Evolutionary conservation across 2,888 invertebrate species (phyloP).

Genomic region (Xylota segnis): DNA sequence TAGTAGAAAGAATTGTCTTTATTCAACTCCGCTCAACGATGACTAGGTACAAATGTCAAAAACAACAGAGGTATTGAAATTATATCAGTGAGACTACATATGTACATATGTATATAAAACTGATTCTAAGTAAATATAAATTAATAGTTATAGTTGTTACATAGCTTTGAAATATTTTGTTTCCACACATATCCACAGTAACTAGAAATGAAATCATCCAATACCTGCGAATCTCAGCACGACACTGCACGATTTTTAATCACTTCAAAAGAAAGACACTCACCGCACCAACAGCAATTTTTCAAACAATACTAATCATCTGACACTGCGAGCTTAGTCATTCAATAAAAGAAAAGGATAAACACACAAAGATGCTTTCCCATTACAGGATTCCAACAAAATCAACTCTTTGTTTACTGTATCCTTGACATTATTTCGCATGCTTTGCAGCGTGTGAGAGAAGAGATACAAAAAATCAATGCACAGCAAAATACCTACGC

Average conservation of each 20-base stretch:
- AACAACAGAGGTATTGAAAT: too few relatives aligned
- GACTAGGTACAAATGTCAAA: too few relatives aligned
- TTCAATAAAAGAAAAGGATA: constrained; percentile 34
- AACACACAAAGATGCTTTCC: constrained; percentile 28
- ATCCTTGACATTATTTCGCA: constrained; percentile 64
- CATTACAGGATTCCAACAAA: constrained; percentile 52
- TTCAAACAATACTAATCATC: constrained; percentile 1
- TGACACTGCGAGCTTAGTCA: background rate
- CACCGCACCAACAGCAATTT: constrained; percentile 5
- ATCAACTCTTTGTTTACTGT: constrained; percentile 64
- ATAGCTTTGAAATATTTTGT: too few relatives aligned
- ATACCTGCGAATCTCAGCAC: too few relatives aligned
- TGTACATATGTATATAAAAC: too few relatives aligned
- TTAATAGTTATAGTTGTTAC: too few relatives aligned
- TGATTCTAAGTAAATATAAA: too few relatives aligned
- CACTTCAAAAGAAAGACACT: constrained; percentile 2
- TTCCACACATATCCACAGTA: too few relatives aligned
- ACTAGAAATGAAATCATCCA: too few relatives aligned
- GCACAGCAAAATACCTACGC: constrained; percentile 44
- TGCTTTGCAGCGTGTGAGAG: constrained; percentile 29
- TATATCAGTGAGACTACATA: too few relatives aligned
- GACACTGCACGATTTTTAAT: background rate
- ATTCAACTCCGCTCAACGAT: too few relatives aligned
- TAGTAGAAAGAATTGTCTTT: too few relatives aligned
- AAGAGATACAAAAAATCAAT: constrained; percentile 54